Evolutionary conservation across 2,113 vertebrate species (phyloP), one percentile per base, ranked within the genome.

Genomic region (Leptosomus discolor): DNA sequence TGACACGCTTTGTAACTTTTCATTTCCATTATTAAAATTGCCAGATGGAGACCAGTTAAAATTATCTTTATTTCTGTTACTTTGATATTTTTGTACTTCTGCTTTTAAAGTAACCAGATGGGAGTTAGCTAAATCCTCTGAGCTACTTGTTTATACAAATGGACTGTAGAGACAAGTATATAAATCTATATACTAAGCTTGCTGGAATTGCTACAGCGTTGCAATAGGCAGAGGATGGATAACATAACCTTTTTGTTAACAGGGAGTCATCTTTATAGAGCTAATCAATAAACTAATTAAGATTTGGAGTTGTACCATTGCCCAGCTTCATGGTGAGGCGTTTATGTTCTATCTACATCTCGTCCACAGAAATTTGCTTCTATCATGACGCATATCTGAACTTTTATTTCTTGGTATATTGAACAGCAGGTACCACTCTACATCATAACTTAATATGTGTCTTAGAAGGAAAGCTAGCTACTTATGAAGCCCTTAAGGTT

Each of bases 251-350:
- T 78, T 83, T 43, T 74, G 36, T 91, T 81, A 96, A 43, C 36
- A 86, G 51, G 32, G 15, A 54, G 75, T 24, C 89, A 37, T 56
- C 58, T 45, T 75, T 54, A 85, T 3, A 84, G 80, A 91, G 32
- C 27, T 91, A 87, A 91, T 94, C 86, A 92, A 95, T 93, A 87
- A 92, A 70, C 37, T 89, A 91, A 94, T 96, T 95, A 94, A 76
- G 64, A 54, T 84, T 67, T 81, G 60, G 68, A 58, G 13, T 39
- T 54, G 57, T 51, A 64, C 12, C 20, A 6, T 27, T 71, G 39
- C 7, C 63, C 58, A 86, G 3, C 17, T 67, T 70, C n/a, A 50
- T 1, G 0, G 34, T 71, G 88, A 80, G 37, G 15, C 30, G 91
- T 93, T 86, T 60, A 56, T 68, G 30, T 60, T 95, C n/a, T 51